Evolutionary conservation across 1,140 invertebrate species (phyloP).

Genomic region (Rhagoletis pomonella): DNA sequence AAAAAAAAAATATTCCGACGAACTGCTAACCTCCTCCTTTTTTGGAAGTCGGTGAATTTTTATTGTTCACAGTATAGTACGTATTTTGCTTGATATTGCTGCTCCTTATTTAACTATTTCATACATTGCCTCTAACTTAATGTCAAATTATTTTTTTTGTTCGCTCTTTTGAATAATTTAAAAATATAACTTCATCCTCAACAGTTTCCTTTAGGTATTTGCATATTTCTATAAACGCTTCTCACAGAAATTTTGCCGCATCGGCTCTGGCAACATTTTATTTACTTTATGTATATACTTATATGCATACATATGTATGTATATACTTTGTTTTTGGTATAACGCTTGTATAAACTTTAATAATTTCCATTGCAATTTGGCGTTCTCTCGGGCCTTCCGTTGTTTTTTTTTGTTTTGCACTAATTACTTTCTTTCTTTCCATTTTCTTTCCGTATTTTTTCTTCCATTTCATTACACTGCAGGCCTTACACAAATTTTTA

Average conservation of each 20-base stretch:
- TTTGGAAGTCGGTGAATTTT: too few relatives aligned
- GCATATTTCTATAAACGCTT: not conserved
- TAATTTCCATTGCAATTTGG: too few relatives aligned
- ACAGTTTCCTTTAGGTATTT: not conserved
- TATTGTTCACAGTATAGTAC: too few relatives aligned
- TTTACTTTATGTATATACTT: not conserved
- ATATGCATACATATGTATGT: not conserved
- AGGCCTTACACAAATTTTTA: not conserved
- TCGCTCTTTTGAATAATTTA: not conserved
- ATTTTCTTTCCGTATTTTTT: slow-evolving; percentile 1
- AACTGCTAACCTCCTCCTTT: too few relatives aligned
- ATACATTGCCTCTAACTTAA: too few relatives aligned
- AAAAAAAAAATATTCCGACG: too few relatives aligned
- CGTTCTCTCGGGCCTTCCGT: not conserved
- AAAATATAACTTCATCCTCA: not conserved
- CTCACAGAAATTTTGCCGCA: not conserved
- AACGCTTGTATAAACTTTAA: not conserved
- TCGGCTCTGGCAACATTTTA: not conserved
- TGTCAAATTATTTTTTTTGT: too few relatives aligned
- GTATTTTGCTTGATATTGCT: too few relatives aligned
- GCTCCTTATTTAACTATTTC: too few relatives aligned
- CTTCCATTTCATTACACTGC: not conserved
- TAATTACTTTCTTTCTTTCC: not conserved
- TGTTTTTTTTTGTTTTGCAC: not conserved
- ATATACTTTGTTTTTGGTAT: not conserved